phyloP scores from a whole-genome alignment of 2,113 vertebrate genomes.

The Apus apus region DNA sequence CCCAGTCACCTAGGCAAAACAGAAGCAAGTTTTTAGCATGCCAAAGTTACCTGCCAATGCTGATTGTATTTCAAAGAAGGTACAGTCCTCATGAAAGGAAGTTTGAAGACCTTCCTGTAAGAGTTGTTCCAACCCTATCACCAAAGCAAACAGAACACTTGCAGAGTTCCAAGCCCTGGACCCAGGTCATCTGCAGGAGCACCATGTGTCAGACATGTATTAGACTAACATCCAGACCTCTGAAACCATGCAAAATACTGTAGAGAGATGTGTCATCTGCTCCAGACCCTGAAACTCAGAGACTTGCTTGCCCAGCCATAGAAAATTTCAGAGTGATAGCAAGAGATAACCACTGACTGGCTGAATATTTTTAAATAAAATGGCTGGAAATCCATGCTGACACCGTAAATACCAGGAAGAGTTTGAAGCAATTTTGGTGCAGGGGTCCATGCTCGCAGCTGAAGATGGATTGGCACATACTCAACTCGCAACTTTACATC shows the following conservation, averaged over 20 bases:
- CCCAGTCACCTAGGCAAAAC: not conserved
- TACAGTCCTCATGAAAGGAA: not conserved
- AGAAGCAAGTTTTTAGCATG: not conserved
- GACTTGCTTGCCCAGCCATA: not conserved
- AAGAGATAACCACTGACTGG: not conserved
- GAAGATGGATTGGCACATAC: not conserved
- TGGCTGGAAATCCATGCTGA: conserved; percentile 10
- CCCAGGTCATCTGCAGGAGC: not conserved
- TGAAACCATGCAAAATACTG: not conserved
- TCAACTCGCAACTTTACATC: not conserved
- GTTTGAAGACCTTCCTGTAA: not conserved
- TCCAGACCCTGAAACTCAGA: not conserved
- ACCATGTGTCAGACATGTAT: not conserved
- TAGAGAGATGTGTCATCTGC: not conserved
- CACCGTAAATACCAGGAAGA: conserved; percentile 60
- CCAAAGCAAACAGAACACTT: not conserved
- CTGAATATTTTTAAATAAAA: not conserved
- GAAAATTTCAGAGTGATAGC: not conserved
- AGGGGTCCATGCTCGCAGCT: not conserved
- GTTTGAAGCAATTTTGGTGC: not conserved
- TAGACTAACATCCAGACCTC: not conserved
- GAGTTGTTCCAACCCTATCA: not conserved
- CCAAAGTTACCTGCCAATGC: too few relatives aligned
- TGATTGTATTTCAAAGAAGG: not conserved
- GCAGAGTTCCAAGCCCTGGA: not conserved